phyloP scores from a whole-genome alignment of 2,888 invertebrate species.

The Herminia tarsipennalis region DNA sequence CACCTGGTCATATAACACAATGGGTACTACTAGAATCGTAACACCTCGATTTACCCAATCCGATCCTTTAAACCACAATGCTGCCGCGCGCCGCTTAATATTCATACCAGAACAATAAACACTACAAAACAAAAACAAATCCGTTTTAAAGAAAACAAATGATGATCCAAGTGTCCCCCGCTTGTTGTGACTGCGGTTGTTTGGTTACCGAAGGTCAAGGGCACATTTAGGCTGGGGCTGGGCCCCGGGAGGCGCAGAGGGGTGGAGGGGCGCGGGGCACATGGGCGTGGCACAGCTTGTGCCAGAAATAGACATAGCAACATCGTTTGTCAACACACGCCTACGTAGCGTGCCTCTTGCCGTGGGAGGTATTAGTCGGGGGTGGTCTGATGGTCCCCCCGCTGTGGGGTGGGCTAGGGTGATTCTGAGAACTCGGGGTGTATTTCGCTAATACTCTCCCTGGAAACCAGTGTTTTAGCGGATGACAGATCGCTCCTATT shows the following conservation, averaged over 20 bases:
- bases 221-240: constrained; percentile 56
- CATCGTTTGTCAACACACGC: constrained; percentile 84
- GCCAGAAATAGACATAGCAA: constrained; percentile 74
- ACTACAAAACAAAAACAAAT: constrained; percentile 50
- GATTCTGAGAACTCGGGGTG: constrained; percentile 36
- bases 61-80: too few relatives aligned
- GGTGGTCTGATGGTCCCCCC: constrained; percentile 16
- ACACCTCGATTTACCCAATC: too few relatives aligned
- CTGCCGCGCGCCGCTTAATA: not conserved
- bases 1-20: too few relatives aligned
- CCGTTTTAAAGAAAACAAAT: constrained; percentile 36
- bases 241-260: constrained; percentile 33
- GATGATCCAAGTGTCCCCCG: constrained; percentile 42
- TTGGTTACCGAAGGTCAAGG: constrained; percentile 83
- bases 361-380: constrained; percentile 35
- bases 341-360: constrained; percentile 63
- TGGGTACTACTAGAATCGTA: too few relatives aligned
- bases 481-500: constrained; percentile 38
- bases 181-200: constrained; percentile 83
- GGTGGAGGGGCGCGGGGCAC: constrained; percentile 35
- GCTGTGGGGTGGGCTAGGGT: constrained; percentile 7
- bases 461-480: constrained; percentile 42
- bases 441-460: constrained; percentile 45
- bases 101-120: not conserved
- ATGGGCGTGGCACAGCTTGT: constrained; percentile 61